Evolutionary conservation across 2,113 vertebrate species (phyloP).

Genomic region (Sminthopsis crassicaudata): DNA sequence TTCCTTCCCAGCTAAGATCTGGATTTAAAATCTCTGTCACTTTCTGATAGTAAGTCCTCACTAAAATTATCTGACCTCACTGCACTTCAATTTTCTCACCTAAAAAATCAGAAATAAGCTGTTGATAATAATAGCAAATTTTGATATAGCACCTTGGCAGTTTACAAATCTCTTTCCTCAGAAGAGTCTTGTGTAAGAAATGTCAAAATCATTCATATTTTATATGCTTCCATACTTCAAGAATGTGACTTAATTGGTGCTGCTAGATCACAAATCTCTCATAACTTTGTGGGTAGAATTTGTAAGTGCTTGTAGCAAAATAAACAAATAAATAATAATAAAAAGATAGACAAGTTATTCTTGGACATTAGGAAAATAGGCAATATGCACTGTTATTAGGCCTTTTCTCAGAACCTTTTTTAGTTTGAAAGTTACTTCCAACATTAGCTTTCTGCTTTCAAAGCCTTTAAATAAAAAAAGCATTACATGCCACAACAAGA

Average conservation of each 20-base stretch:
- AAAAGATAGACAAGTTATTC: not conserved
- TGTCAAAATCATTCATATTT: not conserved
- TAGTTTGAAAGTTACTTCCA: not conserved
- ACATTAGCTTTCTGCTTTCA: not conserved
- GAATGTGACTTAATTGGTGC: not conserved
- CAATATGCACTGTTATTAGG: not conserved
- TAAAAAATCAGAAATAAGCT: slow-evolving; percentile 1
- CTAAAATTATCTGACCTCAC: not conserved
- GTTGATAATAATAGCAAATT: not conserved
- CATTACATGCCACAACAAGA: not conserved
- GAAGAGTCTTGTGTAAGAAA: not conserved
- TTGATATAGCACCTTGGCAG: not conserved
- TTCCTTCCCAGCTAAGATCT: not conserved
- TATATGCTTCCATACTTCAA: not conserved
- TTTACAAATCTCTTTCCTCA: not conserved
- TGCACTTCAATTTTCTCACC: not conserved
- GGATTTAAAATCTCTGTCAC: slow-evolving; percentile 34
- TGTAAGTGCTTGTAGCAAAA: not conserved
- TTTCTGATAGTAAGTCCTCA: not conserved
- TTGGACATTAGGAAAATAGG: not conserved
- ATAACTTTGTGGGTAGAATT: not conserved
- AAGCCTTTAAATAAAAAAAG: not conserved
- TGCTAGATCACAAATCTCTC: not conserved
- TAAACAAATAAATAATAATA: not conserved
- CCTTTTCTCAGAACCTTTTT: not conserved